A percentile compares a stretch with the other conserved stretches of the same genome.
Conservation (phyloP, 2,113 vertebrate genomes). For the Sinosuthora webbiana region DNA sequence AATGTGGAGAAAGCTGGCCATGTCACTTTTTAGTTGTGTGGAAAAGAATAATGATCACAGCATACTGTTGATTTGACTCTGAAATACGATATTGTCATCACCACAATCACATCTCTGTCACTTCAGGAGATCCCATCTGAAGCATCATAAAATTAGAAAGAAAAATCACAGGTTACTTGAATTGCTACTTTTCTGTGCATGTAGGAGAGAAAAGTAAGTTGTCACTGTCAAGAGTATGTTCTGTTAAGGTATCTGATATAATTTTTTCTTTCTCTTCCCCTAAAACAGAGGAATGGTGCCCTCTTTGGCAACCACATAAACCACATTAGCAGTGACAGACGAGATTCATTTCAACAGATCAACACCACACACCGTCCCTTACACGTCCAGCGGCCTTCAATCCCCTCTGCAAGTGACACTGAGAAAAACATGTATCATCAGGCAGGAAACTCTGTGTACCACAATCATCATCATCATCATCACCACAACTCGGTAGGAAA, state of each 20-base stretch:
- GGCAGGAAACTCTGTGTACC: constrained; percentile 88
- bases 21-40: not conserved
- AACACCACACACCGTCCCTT: constrained; percentile 96
- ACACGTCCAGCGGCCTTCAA: constrained; percentile 91
- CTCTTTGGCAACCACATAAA: constrained; percentile 96
- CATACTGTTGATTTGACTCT: not conserved
- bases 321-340: constrained; percentile 89
- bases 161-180: constrained; percentile 34
- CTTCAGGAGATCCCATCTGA: constrained; percentile 26
- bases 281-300: constrained; percentile 91
- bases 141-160: constrained; percentile 16
- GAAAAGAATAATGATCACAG: constrained; percentile 12
- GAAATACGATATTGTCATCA: not conserved
- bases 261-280: constrained; percentile 75
- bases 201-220: constrained; percentile 33
- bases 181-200: constrained; percentile 33
- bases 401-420: constrained; percentile 84
- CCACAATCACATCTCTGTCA: not conserved
- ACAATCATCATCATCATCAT: constrained; percentile 80
- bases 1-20: constrained; percentile 8
- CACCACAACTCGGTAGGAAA: constrained; percentile 90
- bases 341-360: constrained; percentile 89
- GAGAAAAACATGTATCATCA: constrained; percentile 87
- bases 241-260: not conserved
- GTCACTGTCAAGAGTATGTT: not conserved